These are phyloP conservation scores for Ceramica pisi DNA, from an alignment of 2,888 invertebrate genomes.

Conservation along the genomic window DNA sequence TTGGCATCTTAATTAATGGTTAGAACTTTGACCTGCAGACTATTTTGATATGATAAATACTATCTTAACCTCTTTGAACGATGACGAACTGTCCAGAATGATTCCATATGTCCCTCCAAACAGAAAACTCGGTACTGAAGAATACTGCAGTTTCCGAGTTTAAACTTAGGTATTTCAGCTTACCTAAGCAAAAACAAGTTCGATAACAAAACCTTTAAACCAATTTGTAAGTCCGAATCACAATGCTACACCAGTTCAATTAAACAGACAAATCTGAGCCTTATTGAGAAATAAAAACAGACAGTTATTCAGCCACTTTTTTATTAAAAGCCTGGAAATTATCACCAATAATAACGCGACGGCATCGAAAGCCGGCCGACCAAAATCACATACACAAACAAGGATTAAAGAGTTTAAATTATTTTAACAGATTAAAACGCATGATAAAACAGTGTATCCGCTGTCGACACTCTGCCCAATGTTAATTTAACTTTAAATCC, in stretches of 20 bases:
- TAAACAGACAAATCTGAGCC: conserved; percentile 16
- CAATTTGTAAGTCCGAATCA: background rate
- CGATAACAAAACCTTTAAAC: too few species aligned
- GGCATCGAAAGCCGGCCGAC: conserved; percentile 48
- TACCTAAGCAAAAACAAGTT: background rate
- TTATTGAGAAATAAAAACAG: conserved; percentile 27
- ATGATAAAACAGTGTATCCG: conserved; percentile 76
- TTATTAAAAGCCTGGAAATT: conserved; percentile 44
- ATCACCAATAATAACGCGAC: conserved; percentile 46
- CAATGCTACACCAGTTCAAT: conserved; percentile 16
- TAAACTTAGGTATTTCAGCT: background rate
- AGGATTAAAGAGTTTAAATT: conserved; percentile 86
- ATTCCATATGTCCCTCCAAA: too few species aligned
- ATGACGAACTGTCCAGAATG: too few species aligned
- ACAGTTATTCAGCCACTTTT: conserved; percentile 27
- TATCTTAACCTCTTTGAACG: background rate
- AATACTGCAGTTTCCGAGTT: background rate
- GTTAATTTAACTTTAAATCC: conserved; percentile 83
- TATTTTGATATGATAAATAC: background rate
- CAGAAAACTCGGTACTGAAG: background rate
- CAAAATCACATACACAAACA: conserved; percentile 69
- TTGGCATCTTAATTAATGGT: background rate
- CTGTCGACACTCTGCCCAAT: conserved; percentile 74
- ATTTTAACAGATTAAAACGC: conserved; percentile 84
- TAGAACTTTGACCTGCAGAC: background rate